Base-by-base conservation (phyloP, 2,888 invertebrate species). In the Mesoligia furuncula region DNA sequence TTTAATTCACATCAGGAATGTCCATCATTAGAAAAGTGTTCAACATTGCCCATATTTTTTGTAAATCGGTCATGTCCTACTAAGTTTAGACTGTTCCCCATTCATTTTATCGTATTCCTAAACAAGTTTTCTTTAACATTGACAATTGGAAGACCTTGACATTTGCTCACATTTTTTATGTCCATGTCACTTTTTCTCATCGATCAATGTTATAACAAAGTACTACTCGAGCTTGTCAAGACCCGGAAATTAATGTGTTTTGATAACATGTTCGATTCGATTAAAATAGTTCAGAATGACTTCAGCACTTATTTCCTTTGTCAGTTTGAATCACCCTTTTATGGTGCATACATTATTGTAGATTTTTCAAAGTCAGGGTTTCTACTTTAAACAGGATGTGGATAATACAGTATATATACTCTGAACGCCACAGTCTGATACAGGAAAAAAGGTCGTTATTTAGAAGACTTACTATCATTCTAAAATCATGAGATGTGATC, bases 101-200 rank as follows among this genome's bases (percentile, higher is more conserved):
- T 85, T 67, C 62, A 45, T 77, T 73, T 45, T 64, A 39, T 75
- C 72, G 20, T 61, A 84, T 84, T 81, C 77, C 90, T 69, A 80
- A 85, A 72, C 79, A 75, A 48, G 77, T 83, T 85, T 77, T 77
- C 77, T 80, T 68, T 59, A 75, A 72, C 66, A 79, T 75, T 75
- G 73, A 67, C 82, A 68, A 65, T 85, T 67, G 17, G 1, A 54
- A 73, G 75, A 51, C 85, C 85, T 85, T 85, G 85, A 80, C 85
- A 85, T 85, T 90, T 84, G 88, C 89, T 90, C 87, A 89, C 73
- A 76, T 76, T 79, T 48, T 75, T 75, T 70, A 75, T 66, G 51
- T 68, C 51, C 57, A 70, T 82, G 73, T 80, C 67, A 85, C 75
- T 80, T 74, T 80, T 85, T 81, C 78, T 72, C 73, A 39, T 68